Evolutionary conservation across 2,797 vertebrate genomes (phyloP).

Genomic region (Capromys pilorides): DNA sequence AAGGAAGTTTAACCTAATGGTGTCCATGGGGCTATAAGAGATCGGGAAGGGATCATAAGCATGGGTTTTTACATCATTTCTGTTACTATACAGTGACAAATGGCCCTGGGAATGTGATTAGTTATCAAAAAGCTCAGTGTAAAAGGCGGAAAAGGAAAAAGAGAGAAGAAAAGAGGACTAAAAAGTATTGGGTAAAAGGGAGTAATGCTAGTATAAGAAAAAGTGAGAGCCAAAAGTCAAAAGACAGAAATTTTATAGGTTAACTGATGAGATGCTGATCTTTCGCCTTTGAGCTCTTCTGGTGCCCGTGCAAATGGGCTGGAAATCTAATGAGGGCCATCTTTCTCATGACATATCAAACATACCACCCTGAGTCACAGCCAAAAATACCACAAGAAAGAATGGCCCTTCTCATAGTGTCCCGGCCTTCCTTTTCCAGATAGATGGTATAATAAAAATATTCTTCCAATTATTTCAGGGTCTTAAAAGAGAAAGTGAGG

Average conservation of each 20-base stretch:
- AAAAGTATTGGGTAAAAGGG: constrained; percentile 12
- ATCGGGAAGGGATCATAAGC: neutral
- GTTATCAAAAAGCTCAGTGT: constrained; percentile 25
- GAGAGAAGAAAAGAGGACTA: neutral
- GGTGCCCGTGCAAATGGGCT: constrained; percentile 63
- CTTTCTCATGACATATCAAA: constrained; percentile 71
- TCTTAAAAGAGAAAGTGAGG: constrained; percentile 65
- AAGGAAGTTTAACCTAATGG: constrained; percentile 31
- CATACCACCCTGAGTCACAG: constrained; percentile 55
- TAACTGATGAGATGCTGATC: constrained; percentile 50
- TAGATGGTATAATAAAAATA: constrained; percentile 76
- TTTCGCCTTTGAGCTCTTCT: constrained; percentile 66
- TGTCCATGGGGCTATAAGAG: neutral
- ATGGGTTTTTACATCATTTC: constrained; percentile 37
- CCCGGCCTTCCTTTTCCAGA: constrained; percentile 68
- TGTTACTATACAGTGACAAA: constrained; percentile 58
- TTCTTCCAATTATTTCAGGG: constrained; percentile 79
- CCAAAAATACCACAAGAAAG: constrained; percentile 78
- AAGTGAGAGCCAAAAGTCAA: constrained; percentile 57
- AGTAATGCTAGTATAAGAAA: neutral
- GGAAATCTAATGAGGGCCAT: constrained; percentile 60
- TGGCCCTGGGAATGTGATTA: constrained; percentile 45
- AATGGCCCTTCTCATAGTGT: constrained; percentile 62
- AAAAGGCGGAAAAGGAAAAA: neutral
- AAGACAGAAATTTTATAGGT: constrained; percentile 54